phyloP scores from a whole-genome alignment of 2,888 invertebrate species.

The Thymelicus lineola region DNA sequence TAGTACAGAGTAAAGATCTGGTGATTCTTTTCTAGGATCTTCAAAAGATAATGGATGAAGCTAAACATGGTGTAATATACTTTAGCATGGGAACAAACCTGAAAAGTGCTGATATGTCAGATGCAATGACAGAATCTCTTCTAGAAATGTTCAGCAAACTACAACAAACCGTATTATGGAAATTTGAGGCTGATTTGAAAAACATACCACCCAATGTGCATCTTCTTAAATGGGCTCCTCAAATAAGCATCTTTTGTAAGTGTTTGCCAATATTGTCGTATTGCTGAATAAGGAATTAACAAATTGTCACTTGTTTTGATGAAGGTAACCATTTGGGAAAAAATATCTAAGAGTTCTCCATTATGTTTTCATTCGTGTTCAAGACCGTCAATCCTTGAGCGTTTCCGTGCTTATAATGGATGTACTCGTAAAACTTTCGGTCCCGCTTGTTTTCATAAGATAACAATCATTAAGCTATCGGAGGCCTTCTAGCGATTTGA shows the following conservation, averaged over 20 bases:
- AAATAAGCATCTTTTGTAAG: slow-evolving; percentile 63
- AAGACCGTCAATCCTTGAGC: too few relatives aligned
- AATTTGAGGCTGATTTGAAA: slow-evolving; percentile 56
- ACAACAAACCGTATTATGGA: slow-evolving; percentile 65
- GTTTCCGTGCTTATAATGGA: too few relatives aligned
- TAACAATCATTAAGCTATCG: too few relatives aligned
- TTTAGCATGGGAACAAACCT: slow-evolving; percentile 63
- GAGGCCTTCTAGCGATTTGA: too few relatives aligned
- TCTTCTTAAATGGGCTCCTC: slow-evolving; percentile 64
- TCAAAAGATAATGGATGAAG: slow-evolving; percentile 58
- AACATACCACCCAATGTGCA: slow-evolving; percentile 61
- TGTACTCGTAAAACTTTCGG: too few relatives aligned
- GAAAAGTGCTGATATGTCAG: slow-evolving; percentile 54
- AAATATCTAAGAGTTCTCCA: too few relatives aligned
- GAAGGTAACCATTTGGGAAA: too few relatives aligned
- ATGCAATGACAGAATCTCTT: slow-evolving; percentile 49
- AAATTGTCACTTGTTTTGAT: too few relatives aligned
- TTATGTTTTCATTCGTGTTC: too few relatives aligned
- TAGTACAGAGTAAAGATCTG: too few relatives aligned
- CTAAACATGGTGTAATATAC: slow-evolving; percentile 60
- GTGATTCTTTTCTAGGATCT: slow-evolving; percentile 55
- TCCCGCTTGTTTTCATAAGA: too few relatives aligned
- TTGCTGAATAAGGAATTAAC: too few relatives aligned
- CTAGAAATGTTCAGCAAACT: slow-evolving; percentile 57
- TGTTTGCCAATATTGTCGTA: background rate